Evolutionary conservation across 2,797 vertebrate genomes (phyloP), one percentile per base, ranked within the genome.

Genomic region (Periparus ater): DNA sequence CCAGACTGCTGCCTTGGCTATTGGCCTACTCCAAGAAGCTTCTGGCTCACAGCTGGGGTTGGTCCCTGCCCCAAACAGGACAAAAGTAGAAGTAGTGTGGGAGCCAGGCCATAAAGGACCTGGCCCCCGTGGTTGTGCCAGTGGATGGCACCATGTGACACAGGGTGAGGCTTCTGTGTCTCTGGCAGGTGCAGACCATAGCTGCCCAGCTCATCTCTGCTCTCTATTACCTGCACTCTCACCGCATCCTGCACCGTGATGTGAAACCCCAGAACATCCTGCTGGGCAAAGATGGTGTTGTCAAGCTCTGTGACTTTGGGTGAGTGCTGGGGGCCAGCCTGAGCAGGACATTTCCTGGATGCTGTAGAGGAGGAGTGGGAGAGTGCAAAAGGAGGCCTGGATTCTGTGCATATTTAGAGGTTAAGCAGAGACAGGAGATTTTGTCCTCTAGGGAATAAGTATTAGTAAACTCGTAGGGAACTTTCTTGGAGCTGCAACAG

Each of bases 251-350:
- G 76, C 99, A 99, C 93, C 98, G 99, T 5, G 99, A 99, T 97
- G 99, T 99, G 99, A 99, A 99, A 91, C 99, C 99, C 38, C 99
- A 99, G 97, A 99, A 99, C 91, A 99, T 99, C 86, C 98, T 99
- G 42, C 95, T 99, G 74, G 99, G 98, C 30, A 99, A 99, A 97
- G 98, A 97, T 8, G 99, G 99, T 5, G 93, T 98, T 17, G 98
- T 99, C 89, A 99, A 99, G 89, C 99, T 99, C 71, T 99, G 99
- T 96, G 99, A 99, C 97, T 99, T 99, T 68, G 99, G 99, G 99
- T 99, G 93, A 51, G 98, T 97, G 48, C 61, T 65, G 71, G 58
- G 40, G 66, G 19, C 25, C 20, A 47, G 19, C 13, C 30, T 71
- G 38, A 70, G 18, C 10, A 45, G 38, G 11, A 38, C 4, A 2